These are phyloP conservation scores for Dysmachus trigonus DNA, from an alignment of 2,888 invertebrate species.

Conservation along the genomic window DNA sequence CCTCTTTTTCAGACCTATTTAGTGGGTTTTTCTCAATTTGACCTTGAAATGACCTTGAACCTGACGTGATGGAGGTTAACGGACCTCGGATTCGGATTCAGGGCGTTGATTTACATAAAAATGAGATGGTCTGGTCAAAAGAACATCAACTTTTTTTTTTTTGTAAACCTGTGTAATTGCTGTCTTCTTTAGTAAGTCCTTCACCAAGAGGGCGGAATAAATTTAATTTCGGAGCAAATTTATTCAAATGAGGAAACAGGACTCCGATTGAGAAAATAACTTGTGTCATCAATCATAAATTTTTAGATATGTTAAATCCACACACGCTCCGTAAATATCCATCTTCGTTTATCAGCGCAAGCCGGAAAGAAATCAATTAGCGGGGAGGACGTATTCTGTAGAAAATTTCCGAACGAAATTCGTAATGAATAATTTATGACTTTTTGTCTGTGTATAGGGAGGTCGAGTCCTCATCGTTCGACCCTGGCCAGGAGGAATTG, in stretches of 20 bases:
- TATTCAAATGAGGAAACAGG: not conserved
- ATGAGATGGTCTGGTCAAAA: too few species aligned
- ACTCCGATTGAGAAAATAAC: not conserved
- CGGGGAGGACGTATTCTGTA: slow-evolving; percentile 30
- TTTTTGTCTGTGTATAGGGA: slow-evolving; percentile 21
- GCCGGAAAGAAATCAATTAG: slow-evolving; percentile 45
- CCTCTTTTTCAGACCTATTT: too few species aligned
- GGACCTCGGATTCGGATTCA: too few species aligned
- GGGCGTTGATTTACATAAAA: too few species aligned
- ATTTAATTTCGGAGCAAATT: not conserved
- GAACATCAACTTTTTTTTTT: too few species aligned
- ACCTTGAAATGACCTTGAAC: too few species aligned
- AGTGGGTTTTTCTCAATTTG: too few species aligned
- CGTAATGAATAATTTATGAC: slow-evolving; percentile 45
- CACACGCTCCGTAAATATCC: slow-evolving; percentile 28
- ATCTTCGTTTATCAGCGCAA: slow-evolving; percentile 6
- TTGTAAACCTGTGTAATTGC: too few species aligned
- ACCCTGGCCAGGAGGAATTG: not conserved
- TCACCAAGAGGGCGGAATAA: not conserved
- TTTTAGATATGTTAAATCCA: slow-evolving; percentile 20
- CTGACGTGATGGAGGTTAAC: too few species aligned
- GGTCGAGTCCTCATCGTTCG: not conserved
- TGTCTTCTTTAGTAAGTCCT: not conserved
- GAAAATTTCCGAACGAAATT: slow-evolving; percentile 44
- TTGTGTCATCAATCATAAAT: slow-evolving; percentile 28